These are phyloP conservation scores for Euwallacea fornicatus DNA, from an alignment of 1,140 invertebrate genomes.

Conservation along the genomic window DNA sequence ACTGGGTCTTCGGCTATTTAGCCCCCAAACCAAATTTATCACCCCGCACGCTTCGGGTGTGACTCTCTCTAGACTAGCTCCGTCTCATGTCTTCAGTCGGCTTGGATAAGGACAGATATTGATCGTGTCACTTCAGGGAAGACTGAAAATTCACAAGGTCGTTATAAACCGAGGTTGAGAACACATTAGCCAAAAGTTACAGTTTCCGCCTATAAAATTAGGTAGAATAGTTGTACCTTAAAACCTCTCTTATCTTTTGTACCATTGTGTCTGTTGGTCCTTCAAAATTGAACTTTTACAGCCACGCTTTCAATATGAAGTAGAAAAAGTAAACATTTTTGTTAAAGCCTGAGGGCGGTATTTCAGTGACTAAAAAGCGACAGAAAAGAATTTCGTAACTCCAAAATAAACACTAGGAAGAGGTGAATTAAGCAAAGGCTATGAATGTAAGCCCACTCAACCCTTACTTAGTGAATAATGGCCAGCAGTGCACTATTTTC, in stretches of 20 bases:
- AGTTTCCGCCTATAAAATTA: slow-evolving; percentile 16
- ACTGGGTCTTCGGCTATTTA: slow-evolving; percentile 30
- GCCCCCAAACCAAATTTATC: slow-evolving; percentile 42
- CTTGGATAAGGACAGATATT: neutral
- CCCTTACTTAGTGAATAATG: slow-evolving; percentile 28
- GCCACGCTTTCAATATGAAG: neutral
- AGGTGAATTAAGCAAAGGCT: slow-evolving; percentile 12
- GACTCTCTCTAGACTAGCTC: slow-evolving; percentile 4
- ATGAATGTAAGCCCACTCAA: slow-evolving; percentile 20
- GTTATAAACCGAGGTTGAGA: slow-evolving; percentile 47
- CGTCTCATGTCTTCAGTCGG: neutral
- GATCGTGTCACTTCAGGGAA: neutral
- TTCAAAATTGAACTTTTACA: slow-evolving; percentile 26
- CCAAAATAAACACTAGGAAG: slow-evolving; percentile 24
- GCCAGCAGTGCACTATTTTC: slow-evolving; percentile 24
- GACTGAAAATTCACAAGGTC: neutral
- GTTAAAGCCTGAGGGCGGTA: neutral
- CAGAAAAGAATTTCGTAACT: slow-evolving; percentile 13
- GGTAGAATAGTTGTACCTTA: neutral
- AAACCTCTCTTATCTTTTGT: slow-evolving; percentile 3
- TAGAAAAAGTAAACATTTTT: neutral
- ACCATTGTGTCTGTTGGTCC: neutral
- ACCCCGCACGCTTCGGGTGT: slow-evolving; percentile 38
- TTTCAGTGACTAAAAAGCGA: slow-evolving; percentile 6
- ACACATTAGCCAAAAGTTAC: slow-evolving; percentile 45